Base-by-base conservation (phyloP, 2,888 invertebrate genomes). In the Anagyrus pseudococci region DNA sequence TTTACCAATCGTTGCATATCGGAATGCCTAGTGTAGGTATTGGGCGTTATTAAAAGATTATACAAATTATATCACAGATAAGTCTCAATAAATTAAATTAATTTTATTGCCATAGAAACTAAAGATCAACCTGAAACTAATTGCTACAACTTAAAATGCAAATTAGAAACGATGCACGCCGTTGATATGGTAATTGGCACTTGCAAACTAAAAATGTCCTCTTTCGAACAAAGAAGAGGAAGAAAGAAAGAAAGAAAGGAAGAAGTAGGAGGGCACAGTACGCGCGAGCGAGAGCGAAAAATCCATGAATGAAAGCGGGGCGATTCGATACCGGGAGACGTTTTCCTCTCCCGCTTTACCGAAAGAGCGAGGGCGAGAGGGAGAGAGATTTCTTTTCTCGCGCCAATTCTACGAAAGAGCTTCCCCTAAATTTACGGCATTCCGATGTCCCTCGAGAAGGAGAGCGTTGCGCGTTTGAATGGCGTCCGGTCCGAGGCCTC, bases 371-470 rank as follows among this genome's bases (percentile, higher is more conserved):
- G 10, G 10, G n/a, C 4, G 29, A 29, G 29, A 29, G 29, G 4
- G 29, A 4, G 29, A 29, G 29, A 29, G 29, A 29, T 29, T 29
- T 29, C 29, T 29, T 29, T 29, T 29, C 10, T 26, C 22, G n/a
- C n/a, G n/a, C 40, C 40, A 62, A 60, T 67, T 68, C 70, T 58
- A 66, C 64, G 56, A 61, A 66, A 52, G 52, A 41, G 59, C 43
- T 55, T 58, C 54, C 52, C 58, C 52, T 2, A 58, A 70, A 77
- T 77, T 74, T 73, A 73, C 71, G 73, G 71, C 72, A 73, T 75
- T 73, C 72, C 73, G 62, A 71, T 66, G 70, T 67, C 64, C 58
- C 68, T 48, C 64, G 66, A 68, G 63, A 70, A 68, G 75, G 75
- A 76, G 75, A 76, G 73, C 6, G 69, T 52, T 33, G 48, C 44